Base-by-base conservation (phyloP, 2,113 vertebrate genomes). In the Sceloporus tristichus region DNA sequence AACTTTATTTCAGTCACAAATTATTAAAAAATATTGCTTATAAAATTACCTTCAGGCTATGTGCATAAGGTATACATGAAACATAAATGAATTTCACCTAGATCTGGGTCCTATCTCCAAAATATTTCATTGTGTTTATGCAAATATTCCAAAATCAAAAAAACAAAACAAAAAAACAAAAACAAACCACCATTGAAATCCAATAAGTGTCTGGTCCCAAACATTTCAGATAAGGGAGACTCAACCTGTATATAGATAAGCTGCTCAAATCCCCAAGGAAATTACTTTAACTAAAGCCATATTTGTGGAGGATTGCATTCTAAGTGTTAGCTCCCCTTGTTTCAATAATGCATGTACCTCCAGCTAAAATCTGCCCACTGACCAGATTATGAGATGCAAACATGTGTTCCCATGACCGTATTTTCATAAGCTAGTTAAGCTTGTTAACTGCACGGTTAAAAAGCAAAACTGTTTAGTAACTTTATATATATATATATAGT, bases 211-310 rank as follows among this genome's bases (percentile, higher is more conserved):
- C 48, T 48, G 48, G 48, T 48, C 48, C 4, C 48, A 48, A 48
- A 7, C 48, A 5, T 48, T 48, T 48, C 48, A 5, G 48, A 48
- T 48, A 48, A 48, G 7, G 48, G 48, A 48, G 48, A 48, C 48
- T 48, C 48, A 48, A 48, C 48, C 48, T 1, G 13, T 65, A 42
- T 54, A 18, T 75, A 68, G 18, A 29, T 16, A 68, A 42, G 9
- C 21, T 83, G 40, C 71, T 74, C 65, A 88, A 83, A 54, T 77
- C 62, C 21, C 59, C 38, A 76, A 34, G 66, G 42, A 81, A 42
- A 14, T 56, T 42, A 73, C 23, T 6, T 19, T n/a, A 76, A 54
- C 48, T 68, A 77, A 62, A 68, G 62, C 13, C 53, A 23, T n/a
- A 7, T 68, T n/a, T 21, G 13, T 82, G 71, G 27, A 75, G 40